Evolutionary conservation across 2,797 vertebrate species (phyloP), one percentile per base, ranked within the genome.

Genomic region (Rhinella marina): DNA sequence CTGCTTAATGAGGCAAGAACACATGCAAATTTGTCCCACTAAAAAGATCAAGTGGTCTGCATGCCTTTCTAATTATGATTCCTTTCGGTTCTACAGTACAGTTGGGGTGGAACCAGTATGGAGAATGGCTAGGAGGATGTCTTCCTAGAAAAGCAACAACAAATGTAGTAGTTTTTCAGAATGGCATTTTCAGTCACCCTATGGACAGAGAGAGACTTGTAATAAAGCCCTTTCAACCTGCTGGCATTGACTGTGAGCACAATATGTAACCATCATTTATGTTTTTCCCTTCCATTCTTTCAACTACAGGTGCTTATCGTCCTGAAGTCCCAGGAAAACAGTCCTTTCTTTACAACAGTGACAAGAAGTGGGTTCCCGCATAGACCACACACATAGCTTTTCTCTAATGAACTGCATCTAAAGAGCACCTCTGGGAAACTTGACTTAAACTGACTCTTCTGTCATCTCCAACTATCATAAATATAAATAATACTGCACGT

Each of bases 321-420:
- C 94, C 95, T 0, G 90, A 88, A 8, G 70, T 91, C 7, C 90
- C 85, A 0, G 72, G 92, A 81, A 96, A 96, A 90, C 89, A 90
- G 61, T 96, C 96, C 6, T 96, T 95, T 91, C 91, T 95, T 79
- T 95, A 93, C 93, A 94, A 94, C 0, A 76, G 89, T 10, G 70
- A 90, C 75, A 92, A 93, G 41, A 93, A 94, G 77, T 93, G 94
- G 96, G 90, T 95, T 82, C 95, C 93, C 0, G 92, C 10, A 19
- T 89, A 84, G 79, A 6, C 79, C 79, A 62, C 79, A 62, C 59
- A 41, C 29, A 48, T 11, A 76, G 73, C 48, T 12, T 21, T 14
- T 29, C n/a, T 79, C 12, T 27, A 32, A 23, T 41, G 56, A 29
- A 11, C 56, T 29, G 19, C 57, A 21, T 57, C 8, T 41, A 48